These are phyloP conservation scores for Trichonephila inaurata DNA, from an alignment of 1,140 invertebrate genomes.

Conservation along the genomic window DNA sequence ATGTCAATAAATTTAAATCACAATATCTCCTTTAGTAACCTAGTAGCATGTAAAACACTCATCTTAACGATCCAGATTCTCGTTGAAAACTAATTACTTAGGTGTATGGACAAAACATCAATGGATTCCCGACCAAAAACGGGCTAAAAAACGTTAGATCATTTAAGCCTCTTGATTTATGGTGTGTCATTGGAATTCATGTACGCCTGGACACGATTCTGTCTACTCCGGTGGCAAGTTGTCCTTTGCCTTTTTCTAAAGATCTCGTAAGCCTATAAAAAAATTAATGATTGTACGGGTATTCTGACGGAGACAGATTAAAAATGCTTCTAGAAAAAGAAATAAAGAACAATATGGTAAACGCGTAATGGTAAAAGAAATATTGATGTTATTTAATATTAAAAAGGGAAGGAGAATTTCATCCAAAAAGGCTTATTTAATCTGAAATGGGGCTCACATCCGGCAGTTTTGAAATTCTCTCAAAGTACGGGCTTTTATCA, in stretches of 20 bases:
- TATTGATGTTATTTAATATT: conserved; percentile 39
- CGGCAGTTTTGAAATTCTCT: neutral
- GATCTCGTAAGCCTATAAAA: conserved; percentile 49
- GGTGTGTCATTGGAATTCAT: conserved; percentile 51
- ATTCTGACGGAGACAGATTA: conserved; percentile 51
- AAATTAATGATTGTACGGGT: conserved; percentile 3
- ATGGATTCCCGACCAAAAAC: neutral
- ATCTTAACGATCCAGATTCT: conserved; percentile 40
- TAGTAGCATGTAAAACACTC: neutral
- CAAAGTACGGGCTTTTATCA: neutral
- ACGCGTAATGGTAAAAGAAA: neutral
- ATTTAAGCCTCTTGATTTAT: conserved; percentile 51
- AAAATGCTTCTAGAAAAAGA: neutral
- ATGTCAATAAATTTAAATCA: neutral
- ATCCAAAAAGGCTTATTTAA: neutral
- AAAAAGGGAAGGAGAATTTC: neutral
- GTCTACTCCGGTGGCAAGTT: neutral
- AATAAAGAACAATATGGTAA: neutral
- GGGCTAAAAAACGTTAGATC: conserved; percentile 36
- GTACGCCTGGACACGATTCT: neutral
- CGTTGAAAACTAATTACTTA: conserved; percentile 43
- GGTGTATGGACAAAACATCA: conserved; percentile 53
- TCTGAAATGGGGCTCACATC: neutral
- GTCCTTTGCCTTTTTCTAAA: conserved; percentile 25
- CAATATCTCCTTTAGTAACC: neutral